Evolutionary conservation across 2,797 vertebrate genomes (phyloP).

Genomic region (Helostoma temminkii): DNA sequence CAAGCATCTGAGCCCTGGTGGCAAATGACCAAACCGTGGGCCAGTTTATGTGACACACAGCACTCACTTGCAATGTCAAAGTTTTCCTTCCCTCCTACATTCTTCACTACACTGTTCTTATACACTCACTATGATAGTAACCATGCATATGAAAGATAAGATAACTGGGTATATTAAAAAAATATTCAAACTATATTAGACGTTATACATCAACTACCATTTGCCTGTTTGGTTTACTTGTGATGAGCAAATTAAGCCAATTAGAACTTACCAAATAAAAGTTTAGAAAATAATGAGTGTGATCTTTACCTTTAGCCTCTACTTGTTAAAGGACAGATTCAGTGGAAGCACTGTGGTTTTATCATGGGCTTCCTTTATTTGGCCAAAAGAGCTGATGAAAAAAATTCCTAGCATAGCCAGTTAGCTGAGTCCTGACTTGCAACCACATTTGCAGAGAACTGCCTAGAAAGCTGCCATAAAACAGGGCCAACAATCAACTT

Average conservation of each 20-base stretch:
- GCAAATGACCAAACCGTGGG: constrained; percentile 6
- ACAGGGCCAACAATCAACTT: constrained; percentile 4
- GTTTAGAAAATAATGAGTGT: neutral
- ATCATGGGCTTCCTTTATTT: constrained; percentile 13
- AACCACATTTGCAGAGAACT: constrained; percentile 21
- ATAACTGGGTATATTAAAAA: neutral
- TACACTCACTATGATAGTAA: no score
- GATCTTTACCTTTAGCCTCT: neutral
- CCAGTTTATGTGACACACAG: no score
- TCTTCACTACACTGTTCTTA: no score
- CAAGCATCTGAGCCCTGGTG: constrained; percentile 30
- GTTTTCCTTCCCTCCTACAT: no score
- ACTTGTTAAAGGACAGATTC: neutral
- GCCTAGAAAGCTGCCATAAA: constrained; percentile 40
- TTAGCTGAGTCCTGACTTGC: constrained; percentile 11
- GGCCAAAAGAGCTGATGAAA: constrained; percentile 28
- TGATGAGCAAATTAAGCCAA: neutral
- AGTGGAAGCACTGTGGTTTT: neutral
- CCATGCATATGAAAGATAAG: no score
- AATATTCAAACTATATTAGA: neutral
- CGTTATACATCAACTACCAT: neutral
- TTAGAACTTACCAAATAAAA: neutral
- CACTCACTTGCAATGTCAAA: no score
- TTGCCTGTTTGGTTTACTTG: neutral
- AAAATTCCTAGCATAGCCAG: constrained; percentile 27